phyloP scores from a whole-genome alignment of 1,140 invertebrate species.

The Caerostris extrusa region DNA sequence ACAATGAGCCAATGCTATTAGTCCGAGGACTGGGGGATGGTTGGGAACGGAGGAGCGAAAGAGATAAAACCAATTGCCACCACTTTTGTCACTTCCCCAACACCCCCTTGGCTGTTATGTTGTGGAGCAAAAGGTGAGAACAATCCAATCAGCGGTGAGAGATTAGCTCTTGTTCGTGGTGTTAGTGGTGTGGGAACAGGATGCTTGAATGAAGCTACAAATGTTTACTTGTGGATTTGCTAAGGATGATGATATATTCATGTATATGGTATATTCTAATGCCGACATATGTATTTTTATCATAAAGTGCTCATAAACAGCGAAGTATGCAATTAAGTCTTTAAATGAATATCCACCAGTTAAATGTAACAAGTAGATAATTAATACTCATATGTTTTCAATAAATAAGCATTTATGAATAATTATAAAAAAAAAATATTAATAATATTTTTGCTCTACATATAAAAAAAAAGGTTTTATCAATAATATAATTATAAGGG shows the following conservation, averaged over 20 bases:
- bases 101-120: neutral
- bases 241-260: neutral
- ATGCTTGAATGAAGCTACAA: slow-evolving; percentile 5
- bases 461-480: no score
- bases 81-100: neutral
- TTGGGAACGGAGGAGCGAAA: neutral
- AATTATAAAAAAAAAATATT: no score
- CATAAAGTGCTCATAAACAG: no score
- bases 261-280: no score
- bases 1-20: slow-evolving; percentile 51
- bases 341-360: no score
- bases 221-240: neutral
- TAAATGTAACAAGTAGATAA: no score
- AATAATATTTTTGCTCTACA: no score
- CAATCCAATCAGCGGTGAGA: slow-evolving; percentile 66
- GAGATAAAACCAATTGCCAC: slow-evolving; percentile 44
- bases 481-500: no score
- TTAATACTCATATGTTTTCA: no score
- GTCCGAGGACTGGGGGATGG: neutral
- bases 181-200: slow-evolving; percentile 48
- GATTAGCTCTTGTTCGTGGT: slow-evolving; percentile 27
- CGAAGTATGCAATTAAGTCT: no score
- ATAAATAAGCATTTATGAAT: no score
- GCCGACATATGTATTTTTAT: no score
- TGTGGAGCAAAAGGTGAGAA: slow-evolving; percentile 61